These are phyloP conservation scores for Hirtodrosophila histrioides DNA, from an alignment of 2,888 invertebrate genomes.

Conservation along the genomic window DNA sequence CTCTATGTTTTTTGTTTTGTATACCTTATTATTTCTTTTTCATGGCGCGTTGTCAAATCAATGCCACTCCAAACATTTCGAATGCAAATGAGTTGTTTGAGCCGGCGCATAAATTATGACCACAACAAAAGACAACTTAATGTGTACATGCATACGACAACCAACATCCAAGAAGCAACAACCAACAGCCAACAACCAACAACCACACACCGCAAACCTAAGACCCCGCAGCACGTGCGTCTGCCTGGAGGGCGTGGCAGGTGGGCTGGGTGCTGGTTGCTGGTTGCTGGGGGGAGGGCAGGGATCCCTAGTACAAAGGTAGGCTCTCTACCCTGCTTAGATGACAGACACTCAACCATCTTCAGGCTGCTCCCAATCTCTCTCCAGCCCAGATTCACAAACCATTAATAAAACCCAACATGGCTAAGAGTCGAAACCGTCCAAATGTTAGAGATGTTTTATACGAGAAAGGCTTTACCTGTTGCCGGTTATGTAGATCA, in stretches of 20 bases:
- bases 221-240: conserved; percentile 24
- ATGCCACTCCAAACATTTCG: conserved; percentile 74
- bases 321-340: too few relatives aligned
- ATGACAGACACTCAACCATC: too few relatives aligned
- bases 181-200: neutral
- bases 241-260: conserved; percentile 11
- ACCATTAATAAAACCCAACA: too few relatives aligned
- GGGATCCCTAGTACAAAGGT: too few relatives aligned
- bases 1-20: conserved; percentile 6
- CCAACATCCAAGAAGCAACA: conserved; percentile 28
- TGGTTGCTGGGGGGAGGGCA: too few relatives aligned
- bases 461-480: too few relatives aligned
- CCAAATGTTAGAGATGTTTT: too few relatives aligned
- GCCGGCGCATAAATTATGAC: conserved; percentile 65
- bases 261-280: too few relatives aligned
- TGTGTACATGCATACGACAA: conserved; percentile 19
- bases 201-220: conserved; percentile 1
- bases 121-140: conserved; percentile 68
- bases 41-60: conserved; percentile 69
- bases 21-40: conserved; percentile 10
- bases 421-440: too few relatives aligned
- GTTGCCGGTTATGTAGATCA: too few relatives aligned
- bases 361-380: too few relatives aligned
- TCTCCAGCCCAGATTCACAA: too few relatives aligned
- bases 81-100: conserved; percentile 64